Evolutionary conservation across 2,797 vertebrate species (phyloP).

Genomic region (Anabacerthia variegaticeps): DNA sequence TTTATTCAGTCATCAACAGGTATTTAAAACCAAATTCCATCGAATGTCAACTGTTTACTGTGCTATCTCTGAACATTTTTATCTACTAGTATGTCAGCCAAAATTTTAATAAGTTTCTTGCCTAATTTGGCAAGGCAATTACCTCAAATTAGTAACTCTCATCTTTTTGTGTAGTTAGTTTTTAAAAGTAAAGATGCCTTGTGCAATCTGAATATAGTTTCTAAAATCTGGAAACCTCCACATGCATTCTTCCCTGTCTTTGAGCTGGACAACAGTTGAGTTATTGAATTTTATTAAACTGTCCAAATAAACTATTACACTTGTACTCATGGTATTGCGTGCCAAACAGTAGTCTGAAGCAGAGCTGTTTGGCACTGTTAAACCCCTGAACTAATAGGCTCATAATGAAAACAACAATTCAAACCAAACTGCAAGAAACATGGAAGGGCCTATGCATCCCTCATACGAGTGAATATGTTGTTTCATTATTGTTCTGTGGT

Average conservation of each 20-base stretch:
- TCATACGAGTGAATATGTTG: background rate
- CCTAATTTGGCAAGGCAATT: background rate
- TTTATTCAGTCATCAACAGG: background rate
- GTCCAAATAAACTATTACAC: background rate
- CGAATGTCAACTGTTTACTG: background rate
- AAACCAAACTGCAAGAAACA: background rate
- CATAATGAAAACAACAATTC: constrained; percentile 27
- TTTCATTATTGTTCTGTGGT: background rate
- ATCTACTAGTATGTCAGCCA: background rate
- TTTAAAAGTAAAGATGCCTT: background rate
- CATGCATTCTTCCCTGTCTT: background rate
- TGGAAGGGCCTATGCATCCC: background rate
- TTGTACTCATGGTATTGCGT: background rate
- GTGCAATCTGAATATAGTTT: background rate
- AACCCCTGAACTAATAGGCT: background rate
- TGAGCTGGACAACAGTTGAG: background rate
- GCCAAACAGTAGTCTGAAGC: background rate
- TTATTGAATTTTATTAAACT: background rate
- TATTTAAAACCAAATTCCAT: background rate
- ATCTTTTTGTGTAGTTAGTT: background rate
- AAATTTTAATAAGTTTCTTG: background rate
- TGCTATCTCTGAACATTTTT: background rate
- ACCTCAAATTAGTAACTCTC: background rate
- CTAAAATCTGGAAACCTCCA: background rate
- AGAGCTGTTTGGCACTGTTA: background rate